Evolutionary conservation across 1,140 invertebrate genomes (phyloP).

Genomic region (Drosophila orosa): DNA sequence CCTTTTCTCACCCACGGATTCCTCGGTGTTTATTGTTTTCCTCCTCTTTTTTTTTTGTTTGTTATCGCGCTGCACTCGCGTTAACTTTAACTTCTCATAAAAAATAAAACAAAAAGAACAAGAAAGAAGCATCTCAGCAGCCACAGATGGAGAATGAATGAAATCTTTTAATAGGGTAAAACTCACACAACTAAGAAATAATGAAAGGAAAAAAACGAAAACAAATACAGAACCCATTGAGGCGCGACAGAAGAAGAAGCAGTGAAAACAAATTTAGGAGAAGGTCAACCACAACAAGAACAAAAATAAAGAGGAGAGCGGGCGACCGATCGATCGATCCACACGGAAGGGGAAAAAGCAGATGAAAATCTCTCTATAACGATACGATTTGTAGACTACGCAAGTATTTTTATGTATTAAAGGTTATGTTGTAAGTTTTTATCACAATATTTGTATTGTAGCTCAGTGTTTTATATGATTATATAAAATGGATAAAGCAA

Average conservation of each 20-base stretch:
- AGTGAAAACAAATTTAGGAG: slow-evolving; percentile 65
- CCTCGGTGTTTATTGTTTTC: slow-evolving; percentile 33
- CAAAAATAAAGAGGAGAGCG: slow-evolving; percentile 25
- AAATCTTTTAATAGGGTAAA: slow-evolving; percentile 58
- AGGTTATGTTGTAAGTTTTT: slow-evolving; percentile 84
- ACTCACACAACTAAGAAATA: slow-evolving; percentile 53
- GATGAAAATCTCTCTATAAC: slow-evolving; percentile 63
- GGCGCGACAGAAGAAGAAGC: slow-evolving; percentile 47
- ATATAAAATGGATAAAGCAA: slow-evolving; percentile 76
- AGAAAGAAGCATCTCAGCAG: slow-evolving; percentile 37
- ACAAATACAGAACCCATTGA: slow-evolving; percentile 47
- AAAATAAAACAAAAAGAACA: slow-evolving; percentile 21
- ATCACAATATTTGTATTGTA: slow-evolving; percentile 84
- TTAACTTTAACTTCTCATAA: slow-evolving; percentile 22
- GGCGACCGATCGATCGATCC: slow-evolving; percentile 44
- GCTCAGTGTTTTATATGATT: slow-evolving; percentile 84
- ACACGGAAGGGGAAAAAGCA: slow-evolving; percentile 48
- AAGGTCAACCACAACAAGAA: slow-evolving; percentile 35
- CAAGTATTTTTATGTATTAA: slow-evolving; percentile 84
- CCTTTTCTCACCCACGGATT: slow-evolving; percentile 26
- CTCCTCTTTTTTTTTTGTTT: slow-evolving; percentile 35
- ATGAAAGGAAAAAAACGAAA: slow-evolving; percentile 15
- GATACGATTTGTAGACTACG: slow-evolving; percentile 84
- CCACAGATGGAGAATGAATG: slow-evolving; percentile 35
- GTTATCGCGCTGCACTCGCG: slow-evolving; percentile 25